Percentiles rank a stretch among this genome's conserved stretches.
These are phyloP conservation scores for Drosophila melanosoma DNA, from an alignment of 2,888 invertebrate genomes.

Conservation along the genomic window DNA sequence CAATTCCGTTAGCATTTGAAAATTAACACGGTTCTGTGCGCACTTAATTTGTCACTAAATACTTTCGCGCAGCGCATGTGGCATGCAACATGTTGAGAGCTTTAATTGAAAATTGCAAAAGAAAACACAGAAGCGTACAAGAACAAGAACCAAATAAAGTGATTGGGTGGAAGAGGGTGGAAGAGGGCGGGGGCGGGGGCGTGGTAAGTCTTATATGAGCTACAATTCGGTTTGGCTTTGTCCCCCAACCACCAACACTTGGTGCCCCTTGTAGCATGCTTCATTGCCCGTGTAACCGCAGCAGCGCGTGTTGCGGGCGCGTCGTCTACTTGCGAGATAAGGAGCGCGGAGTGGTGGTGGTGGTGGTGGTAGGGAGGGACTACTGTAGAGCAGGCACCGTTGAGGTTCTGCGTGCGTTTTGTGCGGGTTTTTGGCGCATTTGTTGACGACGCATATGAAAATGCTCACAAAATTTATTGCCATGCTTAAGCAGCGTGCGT, in stretches of 20 bases:
- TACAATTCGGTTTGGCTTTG: constrained; percentile 40
- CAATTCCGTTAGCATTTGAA: constrained; percentile 41
- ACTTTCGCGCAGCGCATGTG: constrained; percentile 55
- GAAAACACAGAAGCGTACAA: constrained; percentile 54
- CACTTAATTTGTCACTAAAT: constrained; percentile 78
- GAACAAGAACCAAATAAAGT: constrained; percentile 1
- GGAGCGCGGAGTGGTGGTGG: not conserved
- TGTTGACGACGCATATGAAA: constrained; percentile 75
- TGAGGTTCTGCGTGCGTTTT: constrained; percentile 40
- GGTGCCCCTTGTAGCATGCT: constrained; percentile 34
- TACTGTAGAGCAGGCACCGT: constrained; percentile 13
- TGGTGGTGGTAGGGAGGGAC: not conserved
- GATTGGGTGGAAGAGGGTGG: too few relatives aligned
- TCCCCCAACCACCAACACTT: not conserved
- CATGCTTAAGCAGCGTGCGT: constrained; percentile 76
- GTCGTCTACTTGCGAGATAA: not conserved
- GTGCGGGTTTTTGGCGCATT: constrained; percentile 55
- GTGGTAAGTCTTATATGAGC: constrained; percentile 44
- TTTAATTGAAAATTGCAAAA: constrained; percentile 75
- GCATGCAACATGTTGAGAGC: constrained; percentile 76
- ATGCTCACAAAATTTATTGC: constrained; percentile 73
- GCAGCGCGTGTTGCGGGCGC: constrained; percentile 40
- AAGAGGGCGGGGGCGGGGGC: too few relatives aligned
- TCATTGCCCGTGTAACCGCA: constrained; percentile 60
- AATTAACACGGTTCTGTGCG: constrained; percentile 74